Percentiles rank a stretch among this genome's conserved stretches.
Conservation (phyloP, 2,113 vertebrate species). For the Sinocyclocheilus maitianheensis region DNA sequence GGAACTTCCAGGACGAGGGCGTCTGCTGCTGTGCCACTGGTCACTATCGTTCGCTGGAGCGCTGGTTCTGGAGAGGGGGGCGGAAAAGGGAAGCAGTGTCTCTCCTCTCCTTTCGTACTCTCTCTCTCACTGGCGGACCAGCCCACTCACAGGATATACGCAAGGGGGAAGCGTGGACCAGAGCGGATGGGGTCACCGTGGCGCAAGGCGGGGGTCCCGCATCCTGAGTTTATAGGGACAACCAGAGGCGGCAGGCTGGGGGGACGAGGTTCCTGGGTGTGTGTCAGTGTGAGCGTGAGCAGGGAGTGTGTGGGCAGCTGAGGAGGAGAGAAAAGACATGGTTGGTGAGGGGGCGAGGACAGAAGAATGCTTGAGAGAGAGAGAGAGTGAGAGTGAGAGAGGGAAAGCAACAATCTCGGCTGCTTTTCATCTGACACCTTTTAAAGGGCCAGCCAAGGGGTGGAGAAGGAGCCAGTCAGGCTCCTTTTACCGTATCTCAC, state of each 20-base stretch:
- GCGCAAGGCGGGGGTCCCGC: conserved; percentile 65
- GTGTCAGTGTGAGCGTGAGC: conserved; percentile 46
- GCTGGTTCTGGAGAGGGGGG: conserved; percentile 24
- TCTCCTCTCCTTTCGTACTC: conserved; percentile 25
- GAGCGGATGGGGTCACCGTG: conserved; percentile 61
- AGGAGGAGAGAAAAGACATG: conserved; percentile 60
- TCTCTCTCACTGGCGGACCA: conserved; percentile 25
- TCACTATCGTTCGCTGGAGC: background rate
- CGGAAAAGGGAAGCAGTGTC: conserved; percentile 33
- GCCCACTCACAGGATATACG: conserved; percentile 56
- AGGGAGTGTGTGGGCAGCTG: conserved; percentile 63
- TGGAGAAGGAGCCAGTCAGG: conserved; percentile 52
- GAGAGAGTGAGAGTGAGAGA: conserved; percentile 65
- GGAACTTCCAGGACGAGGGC: conserved; percentile 81
- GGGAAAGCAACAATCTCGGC: conserved; percentile 66
- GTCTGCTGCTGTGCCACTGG: conserved; percentile 66
- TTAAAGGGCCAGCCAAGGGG: conserved; percentile 70
- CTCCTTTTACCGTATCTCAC: conserved; percentile 58
- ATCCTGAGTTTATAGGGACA: conserved; percentile 76
- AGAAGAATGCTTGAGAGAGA: conserved; percentile 43
- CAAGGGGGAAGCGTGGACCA: conserved; percentile 25
- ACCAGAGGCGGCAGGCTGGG: conserved; percentile 44
- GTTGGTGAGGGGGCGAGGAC: conserved; percentile 55
- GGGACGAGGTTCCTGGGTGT: conserved; percentile 42
- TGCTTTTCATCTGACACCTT: conserved; percentile 73